phyloP scores from a whole-genome alignment of 2,113 vertebrate species.

The Rhynchomys soricoides region DNA sequence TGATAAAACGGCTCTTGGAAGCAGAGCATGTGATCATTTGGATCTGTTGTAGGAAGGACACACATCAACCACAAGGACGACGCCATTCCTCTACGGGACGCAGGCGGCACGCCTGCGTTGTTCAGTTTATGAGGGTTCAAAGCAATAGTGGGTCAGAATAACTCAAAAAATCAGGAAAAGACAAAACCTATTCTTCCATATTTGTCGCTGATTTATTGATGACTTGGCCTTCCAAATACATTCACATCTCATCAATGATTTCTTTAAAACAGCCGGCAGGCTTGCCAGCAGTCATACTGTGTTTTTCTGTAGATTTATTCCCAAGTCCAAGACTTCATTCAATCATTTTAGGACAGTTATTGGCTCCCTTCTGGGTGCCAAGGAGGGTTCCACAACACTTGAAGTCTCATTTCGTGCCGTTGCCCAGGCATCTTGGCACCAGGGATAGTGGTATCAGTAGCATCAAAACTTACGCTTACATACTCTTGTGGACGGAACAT shows the following conservation, averaged over 20 bases:
- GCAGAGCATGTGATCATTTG: neutral
- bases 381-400: neutral
- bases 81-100: neutral
- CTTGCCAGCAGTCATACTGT: neutral
- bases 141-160: neutral
- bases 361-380: neutral
- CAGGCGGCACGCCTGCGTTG: neutral
- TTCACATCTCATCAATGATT: neutral
- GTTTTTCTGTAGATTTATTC: slow-evolving; percentile 35
- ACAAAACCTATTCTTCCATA: neutral
- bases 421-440: neutral
- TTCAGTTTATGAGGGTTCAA: neutral
- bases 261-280: slow-evolving; percentile 12
- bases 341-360: neutral
- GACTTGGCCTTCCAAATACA: neutral
- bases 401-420: neutral
- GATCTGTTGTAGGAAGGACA: neutral
- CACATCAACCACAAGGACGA: rapidly evolving
- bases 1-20: neutral
- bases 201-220: slow-evolving; percentile 1
- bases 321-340: neutral
- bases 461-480: neutral
- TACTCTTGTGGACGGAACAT: neutral
- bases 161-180: neutral
- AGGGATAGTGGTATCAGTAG: neutral